Percentiles rank a stretch among this genome's conserved stretches.
These are phyloP conservation scores for Lampris megalopsis DNA, from an alignment of 2,113 vertebrate genomes.

Conservation along the genomic window DNA sequence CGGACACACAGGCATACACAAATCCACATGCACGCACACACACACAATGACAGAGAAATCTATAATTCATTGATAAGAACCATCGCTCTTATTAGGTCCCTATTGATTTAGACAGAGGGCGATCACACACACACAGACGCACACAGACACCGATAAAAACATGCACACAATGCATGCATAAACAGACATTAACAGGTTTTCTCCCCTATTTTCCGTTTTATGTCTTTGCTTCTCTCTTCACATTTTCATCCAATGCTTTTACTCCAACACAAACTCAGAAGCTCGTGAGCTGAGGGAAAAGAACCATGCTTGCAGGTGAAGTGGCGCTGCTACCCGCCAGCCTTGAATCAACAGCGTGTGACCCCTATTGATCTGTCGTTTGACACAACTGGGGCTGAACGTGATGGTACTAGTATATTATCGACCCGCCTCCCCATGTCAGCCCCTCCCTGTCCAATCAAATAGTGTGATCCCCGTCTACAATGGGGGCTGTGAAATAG, in stretches of 20 bases:
- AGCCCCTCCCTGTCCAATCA: conserved; percentile 25
- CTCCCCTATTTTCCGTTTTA: too few species aligned
- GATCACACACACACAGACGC: neutral
- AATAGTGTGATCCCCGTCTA: conserved; percentile 41
- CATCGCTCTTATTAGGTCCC: neutral
- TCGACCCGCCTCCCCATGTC: neutral
- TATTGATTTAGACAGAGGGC: too few species aligned
- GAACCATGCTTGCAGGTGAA: too few species aligned
- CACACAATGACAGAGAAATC: neutral
- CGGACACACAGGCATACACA: too few species aligned
- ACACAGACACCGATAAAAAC: neutral
- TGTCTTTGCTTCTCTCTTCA: too few species aligned
- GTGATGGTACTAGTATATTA: neutral
- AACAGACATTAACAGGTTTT: too few species aligned
- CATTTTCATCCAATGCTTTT: too few species aligned
- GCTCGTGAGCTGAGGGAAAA: too few species aligned
- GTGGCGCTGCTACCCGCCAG: too few species aligned
- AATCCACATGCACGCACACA: neutral
- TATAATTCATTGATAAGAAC: too few species aligned
- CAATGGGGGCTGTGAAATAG: conserved; percentile 35
- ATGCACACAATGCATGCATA: too few species aligned
- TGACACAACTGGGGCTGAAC: conserved; percentile 12
- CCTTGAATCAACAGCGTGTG: neutral
- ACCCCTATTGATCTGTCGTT: conserved; percentile 45
- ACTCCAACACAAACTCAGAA: too few species aligned